A percentile compares a stretch with the other conserved stretches of the same genome.
These are phyloP conservation scores for Drosophila eohydei DNA, from an alignment of 2,888 invertebrate genomes.

Conservation along the genomic window DNA sequence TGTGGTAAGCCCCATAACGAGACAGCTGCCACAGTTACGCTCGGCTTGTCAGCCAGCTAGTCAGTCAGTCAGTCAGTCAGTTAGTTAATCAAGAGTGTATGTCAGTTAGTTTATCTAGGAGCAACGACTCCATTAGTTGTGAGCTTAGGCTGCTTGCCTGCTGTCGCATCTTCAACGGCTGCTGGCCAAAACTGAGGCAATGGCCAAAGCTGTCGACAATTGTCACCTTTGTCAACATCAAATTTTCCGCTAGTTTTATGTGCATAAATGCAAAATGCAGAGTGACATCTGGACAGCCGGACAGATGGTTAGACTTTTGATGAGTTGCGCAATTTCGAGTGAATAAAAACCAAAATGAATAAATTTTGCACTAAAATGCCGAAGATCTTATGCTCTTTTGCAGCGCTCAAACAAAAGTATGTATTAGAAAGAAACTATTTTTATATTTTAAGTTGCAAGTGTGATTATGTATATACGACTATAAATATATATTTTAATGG, in stretches of 20 bases:
- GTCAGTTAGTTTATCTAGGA: conserved; percentile 18
- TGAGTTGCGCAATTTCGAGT: conserved; percentile 1
- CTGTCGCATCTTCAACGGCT: neutral
- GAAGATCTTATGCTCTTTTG: neutral
- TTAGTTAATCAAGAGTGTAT: conserved; percentile 18
- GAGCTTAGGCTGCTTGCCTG: neutral
- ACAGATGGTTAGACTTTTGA: conserved; percentile 22
- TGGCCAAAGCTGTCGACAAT: conserved; percentile 54
- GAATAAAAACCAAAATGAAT: neutral
- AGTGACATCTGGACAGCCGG: conserved; percentile 31
- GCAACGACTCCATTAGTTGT: conserved; percentile 33
- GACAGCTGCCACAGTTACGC: conserved; percentile 16
- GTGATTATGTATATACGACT: no score
- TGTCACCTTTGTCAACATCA: conserved; percentile 80
- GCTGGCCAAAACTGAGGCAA: conserved; percentile 4
- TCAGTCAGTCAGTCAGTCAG: conserved; percentile 15
- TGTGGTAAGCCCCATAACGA: conserved; percentile 47
- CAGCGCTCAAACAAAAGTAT: no score
- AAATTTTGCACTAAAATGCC: neutral
- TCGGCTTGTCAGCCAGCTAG: conserved; percentile 15
- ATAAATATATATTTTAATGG: no score
- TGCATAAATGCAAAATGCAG: conserved; percentile 64
- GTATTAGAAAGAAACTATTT: no score
- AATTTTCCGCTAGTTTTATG: conserved; percentile 74
- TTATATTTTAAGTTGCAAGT: no score